Conservation (phyloP, 2,113 vertebrate species). For the Hippoglossus stenolepis region DNA sequence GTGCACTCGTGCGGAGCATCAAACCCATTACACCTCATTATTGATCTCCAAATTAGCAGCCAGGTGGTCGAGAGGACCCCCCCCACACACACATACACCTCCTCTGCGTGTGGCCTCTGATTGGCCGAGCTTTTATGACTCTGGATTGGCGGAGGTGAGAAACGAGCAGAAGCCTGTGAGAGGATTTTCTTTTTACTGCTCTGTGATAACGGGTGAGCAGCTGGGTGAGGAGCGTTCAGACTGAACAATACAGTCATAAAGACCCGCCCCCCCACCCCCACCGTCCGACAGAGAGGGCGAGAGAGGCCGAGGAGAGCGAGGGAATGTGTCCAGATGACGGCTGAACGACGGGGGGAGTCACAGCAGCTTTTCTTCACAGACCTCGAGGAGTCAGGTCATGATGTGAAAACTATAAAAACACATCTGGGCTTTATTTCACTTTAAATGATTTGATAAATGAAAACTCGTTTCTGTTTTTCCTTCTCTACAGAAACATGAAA, state of each 20-base stretch:
- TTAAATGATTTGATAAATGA: too few species aligned
- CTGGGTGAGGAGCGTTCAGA: slow-evolving; percentile 28
- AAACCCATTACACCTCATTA: slow-evolving; percentile 72
- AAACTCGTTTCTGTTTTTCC: too few species aligned
- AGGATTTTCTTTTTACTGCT: slow-evolving; percentile 21
- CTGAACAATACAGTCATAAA: slow-evolving; percentile 70
- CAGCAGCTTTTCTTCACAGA: too few species aligned
- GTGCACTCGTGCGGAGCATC: slow-evolving; percentile 58
- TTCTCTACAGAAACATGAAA: too few species aligned
- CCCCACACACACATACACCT: background rate
- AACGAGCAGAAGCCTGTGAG: slow-evolving; percentile 14
- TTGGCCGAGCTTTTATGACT: slow-evolving; percentile 47
- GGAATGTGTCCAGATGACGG: too few species aligned
- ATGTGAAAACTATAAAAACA: background rate
- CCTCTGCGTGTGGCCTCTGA: slow-evolving; percentile 6
- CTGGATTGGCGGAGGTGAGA: slow-evolving; percentile 35
- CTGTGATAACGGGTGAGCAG: slow-evolving; percentile 10
- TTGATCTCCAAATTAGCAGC: slow-evolving; percentile 70
- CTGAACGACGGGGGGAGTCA: too few species aligned
- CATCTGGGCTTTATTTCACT: too few species aligned
- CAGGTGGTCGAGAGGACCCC: slow-evolving; percentile 66
- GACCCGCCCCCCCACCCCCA: slow-evolving; percentile 14
- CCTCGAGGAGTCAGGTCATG: background rate
- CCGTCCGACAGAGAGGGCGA: too few species aligned
- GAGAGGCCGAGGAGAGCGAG: too few species aligned